Conservation (phyloP, 2,113 vertebrate genomes). For the Myanophis thanlyinensis region DNA sequence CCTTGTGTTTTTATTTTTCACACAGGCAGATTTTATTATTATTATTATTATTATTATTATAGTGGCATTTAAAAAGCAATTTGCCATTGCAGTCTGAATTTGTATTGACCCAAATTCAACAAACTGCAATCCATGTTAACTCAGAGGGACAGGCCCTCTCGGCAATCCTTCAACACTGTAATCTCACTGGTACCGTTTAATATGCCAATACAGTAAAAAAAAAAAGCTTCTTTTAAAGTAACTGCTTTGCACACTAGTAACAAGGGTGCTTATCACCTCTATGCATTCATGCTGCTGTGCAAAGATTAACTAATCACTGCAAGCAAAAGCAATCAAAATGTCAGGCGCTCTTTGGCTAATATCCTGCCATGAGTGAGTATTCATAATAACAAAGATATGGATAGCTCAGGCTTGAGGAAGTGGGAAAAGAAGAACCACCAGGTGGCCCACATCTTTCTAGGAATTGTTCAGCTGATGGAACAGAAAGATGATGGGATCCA, state of each 20-base stretch:
- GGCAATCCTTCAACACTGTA: neutral
- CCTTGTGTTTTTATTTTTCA: neutral
- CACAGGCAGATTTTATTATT: neutral
- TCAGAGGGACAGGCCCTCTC: neutral
- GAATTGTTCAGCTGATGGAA: neutral
- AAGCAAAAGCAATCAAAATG: constrained; percentile 22
- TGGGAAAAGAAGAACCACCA: neutral
- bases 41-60: fast-evolving
- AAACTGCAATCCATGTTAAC: neutral
- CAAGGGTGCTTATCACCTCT: constrained; percentile 34
- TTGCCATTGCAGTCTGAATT: neutral
- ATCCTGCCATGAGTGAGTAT: constrained; percentile 6
- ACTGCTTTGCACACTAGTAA: constrained; percentile 43
- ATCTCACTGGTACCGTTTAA: constrained; percentile 25
- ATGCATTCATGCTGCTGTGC: constrained; percentile 11
- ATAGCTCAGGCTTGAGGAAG: neutral
- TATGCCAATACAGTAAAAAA: constrained; percentile 49
- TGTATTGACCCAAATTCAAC: neutral
- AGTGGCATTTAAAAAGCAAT: neutral
- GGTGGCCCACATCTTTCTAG: neutral
- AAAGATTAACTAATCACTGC: constrained; percentile 42
- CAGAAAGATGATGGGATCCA: neutral
- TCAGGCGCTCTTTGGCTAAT: neutral
- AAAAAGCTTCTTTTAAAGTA: constrained; percentile 49
- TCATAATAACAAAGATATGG: constrained; percentile 5